These are phyloP conservation scores for Clinocottus analis DNA, from an alignment of 2,113 vertebrate genomes.

Conservation along the genomic window DNA sequence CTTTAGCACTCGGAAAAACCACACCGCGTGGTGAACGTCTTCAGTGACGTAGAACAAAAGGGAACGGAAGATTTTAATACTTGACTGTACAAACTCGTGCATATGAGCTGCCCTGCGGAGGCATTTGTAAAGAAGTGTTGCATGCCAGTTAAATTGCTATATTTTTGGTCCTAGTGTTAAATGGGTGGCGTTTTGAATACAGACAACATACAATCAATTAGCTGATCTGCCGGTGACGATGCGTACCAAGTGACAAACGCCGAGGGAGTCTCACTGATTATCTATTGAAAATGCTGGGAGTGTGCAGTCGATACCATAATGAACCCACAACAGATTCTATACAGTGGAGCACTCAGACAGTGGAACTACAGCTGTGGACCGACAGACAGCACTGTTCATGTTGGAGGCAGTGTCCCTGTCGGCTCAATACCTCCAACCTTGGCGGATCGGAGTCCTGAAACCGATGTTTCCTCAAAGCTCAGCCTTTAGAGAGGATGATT, in stretches of 20 bases:
- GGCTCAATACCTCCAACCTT: not conserved
- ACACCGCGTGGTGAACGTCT: not conserved
- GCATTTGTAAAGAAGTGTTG: not conserved
- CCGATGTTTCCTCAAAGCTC: not conserved
- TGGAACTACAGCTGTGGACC: not conserved
- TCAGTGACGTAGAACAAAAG: not conserved
- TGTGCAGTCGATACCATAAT: not conserved
- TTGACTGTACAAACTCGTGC: not conserved
- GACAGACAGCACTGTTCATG: constrained; percentile 11
- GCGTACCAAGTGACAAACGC: not conserved
- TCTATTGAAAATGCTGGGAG: not conserved
- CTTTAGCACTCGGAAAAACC: not conserved
- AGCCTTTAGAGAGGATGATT: constrained; percentile 2
- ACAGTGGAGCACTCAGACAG: not conserved
- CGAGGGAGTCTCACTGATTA: constrained; percentile 1
- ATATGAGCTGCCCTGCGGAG: not conserved
- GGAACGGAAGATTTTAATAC: not conserved
- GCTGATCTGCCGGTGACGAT: not conserved
- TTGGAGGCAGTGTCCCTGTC: not conserved
- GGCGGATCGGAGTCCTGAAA: not conserved
- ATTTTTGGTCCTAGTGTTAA: not conserved
- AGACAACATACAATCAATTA: not conserved
- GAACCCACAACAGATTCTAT: not conserved
- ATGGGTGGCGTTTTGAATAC: not conserved
- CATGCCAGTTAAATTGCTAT: not conserved